phyloP scores from a whole-genome alignment of 53 echinoderm and acorn worm species.

The Echinometra lucunter region DNA sequence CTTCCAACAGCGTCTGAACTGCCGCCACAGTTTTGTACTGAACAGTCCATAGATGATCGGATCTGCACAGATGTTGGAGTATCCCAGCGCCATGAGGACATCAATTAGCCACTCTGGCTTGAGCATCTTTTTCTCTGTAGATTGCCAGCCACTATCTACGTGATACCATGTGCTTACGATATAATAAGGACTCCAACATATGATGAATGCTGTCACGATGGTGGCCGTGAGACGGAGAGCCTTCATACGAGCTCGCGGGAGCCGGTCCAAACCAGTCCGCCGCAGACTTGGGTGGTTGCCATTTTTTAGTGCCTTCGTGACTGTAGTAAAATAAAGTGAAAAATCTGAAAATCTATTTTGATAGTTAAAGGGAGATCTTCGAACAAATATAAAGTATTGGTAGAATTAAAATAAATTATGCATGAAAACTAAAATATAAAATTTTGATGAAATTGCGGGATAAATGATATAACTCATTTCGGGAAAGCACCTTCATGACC shows the following conservation, averaged over 20 bases:
- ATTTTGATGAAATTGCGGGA: neutral
- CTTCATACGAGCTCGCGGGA: constrained; percentile 90
- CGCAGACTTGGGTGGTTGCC: constrained; percentile 63
- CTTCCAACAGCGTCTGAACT: constrained; percentile 60
- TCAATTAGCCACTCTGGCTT: constrained; percentile 74
- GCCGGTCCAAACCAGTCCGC: constrained; percentile 60
- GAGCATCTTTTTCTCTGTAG: constrained; percentile 40
- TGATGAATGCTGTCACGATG: constrained; percentile 83
- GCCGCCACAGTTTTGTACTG: constrained; percentile 79
- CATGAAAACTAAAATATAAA: neutral
- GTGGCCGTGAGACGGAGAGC: constrained; percentile 85
- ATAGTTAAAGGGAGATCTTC: neutral
- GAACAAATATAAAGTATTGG: neutral
- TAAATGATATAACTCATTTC: neutral
- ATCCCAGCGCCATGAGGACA: constrained; percentile 72
- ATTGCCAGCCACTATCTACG: constrained; percentile 51
- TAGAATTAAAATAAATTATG: neutral
- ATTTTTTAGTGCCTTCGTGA: constrained; percentile 53
- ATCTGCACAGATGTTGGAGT: constrained; percentile 85
- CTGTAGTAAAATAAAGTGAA: neutral
- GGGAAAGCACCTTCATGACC: neutral
- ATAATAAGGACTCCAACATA: constrained; percentile 93
- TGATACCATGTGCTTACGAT: constrained; percentile 76
- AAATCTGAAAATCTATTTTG: neutral
- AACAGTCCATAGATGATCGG: constrained; percentile 96